Base-by-base conservation (phyloP, 2,888 invertebrate species). In the Drymonia ruficornis region DNA sequence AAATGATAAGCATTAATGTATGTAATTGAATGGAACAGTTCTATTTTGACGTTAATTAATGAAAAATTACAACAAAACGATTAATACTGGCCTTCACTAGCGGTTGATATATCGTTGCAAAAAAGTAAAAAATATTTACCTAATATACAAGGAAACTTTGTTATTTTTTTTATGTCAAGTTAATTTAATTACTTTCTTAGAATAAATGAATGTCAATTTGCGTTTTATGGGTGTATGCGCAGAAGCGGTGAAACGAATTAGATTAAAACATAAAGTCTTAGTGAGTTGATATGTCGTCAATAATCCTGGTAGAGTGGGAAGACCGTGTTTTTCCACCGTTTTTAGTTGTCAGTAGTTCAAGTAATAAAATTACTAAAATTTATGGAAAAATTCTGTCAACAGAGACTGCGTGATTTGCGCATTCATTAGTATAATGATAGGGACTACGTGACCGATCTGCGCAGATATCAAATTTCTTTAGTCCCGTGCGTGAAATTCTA, bases 151-250 rank as follows among this genome's bases (percentile, higher is more conserved):
- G 6, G 4, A 6, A 23, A 23, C 23, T 23, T 23, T 23, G n/a
- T 23, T 23, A 4, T 50, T 63, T 49, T 53, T 28, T 52, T 28
- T 47, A 43, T 57, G 42, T 58, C 19, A 43, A 51, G 50, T 12
- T n/a, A 44, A 51, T 62, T 70, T 57, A 64, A 70, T 46, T 43
- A 56, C 55, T 56, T 61, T 59, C 51, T 36, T 58, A 42, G 18
- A 53, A 34, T 50, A 44, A 16, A 50, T 56, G 47, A 44, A 58
- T 52, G 53, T 46, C 12, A 50, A 53, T 59, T 56, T 46, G 53
- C 44, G 0, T 56, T 56, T 48, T 52, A 49, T 55, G 15, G 53
- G 50, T 9, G 34, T 40, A 8, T 42, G 42, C 23, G 49, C 29
- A 16, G 8, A 28, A 29, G 29, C 29, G 11, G 16, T 46, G 13